Base-by-base conservation (phyloP, 1,140 invertebrate species). In the Diorhabda carinulata region DNA sequence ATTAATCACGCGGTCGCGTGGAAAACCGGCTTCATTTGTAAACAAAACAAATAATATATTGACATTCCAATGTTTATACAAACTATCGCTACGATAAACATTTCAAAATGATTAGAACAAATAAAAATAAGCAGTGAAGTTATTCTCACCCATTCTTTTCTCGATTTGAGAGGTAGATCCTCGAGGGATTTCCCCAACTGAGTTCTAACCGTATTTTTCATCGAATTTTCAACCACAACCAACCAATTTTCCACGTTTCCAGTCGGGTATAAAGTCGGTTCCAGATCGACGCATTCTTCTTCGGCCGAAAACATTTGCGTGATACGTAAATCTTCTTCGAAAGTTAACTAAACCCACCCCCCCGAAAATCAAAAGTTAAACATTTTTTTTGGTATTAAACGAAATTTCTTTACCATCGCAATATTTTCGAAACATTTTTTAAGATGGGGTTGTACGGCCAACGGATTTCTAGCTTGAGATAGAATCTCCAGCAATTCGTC, bases 211-310 rank as follows among this genome's bases (percentile, higher is more conserved):
- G 87, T 86, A 69, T 85, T 83, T 57, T 86, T 84, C 90, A 93
- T 93, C 43, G 86, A 86, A 3, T 81, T 79, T 78, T 93, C 91
- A 0, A 93, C 81, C 43, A 85, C 77, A 45, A 87, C 79, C 5
- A 95, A 82, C 92, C 92, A 95, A 78, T 89, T 86, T 75, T 95
- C 93, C 0, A 95, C 92, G 72, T 88, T 89, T 8, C 89, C 87
- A 57, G 82, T 80, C 1, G 91, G 91, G 73, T 91, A 88, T 57
- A 90, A 84, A 4, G 89, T 84, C 7, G 86, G 84, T 8, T 83
- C 83, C 3, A 89, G 80, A 5, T 84, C 77, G 0, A 94, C 90
- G 57, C 88, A 83, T 78, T 94, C 92, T 3, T 88, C 88, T 79
- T 94, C 92, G 43, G 86, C 87, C 5, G 91, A 93, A 76, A 88